Evolutionary conservation across 2,113 vertebrate genomes (phyloP), one percentile per base, ranked within the genome.

Genomic region (Lasiurus borealis): DNA sequence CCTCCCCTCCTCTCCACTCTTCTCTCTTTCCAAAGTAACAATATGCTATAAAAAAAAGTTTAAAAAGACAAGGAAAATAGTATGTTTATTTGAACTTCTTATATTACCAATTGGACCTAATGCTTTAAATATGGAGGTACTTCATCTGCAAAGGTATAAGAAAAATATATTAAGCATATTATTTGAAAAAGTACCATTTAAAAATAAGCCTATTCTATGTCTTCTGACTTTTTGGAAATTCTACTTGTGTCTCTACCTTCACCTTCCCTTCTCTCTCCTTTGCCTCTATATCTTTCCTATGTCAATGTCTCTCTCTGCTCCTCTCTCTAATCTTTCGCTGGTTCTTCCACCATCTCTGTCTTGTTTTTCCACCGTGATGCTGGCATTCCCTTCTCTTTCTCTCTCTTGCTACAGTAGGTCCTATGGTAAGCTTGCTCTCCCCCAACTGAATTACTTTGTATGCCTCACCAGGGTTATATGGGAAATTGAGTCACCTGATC

Each of bases 151-250:
- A 91, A 72, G 10, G 15, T 46, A 1, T 29, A 50, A 57, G 19
- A 64, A 77, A 90, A 73, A 29, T 40, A 69, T 78, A 34, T 13
- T 31, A 16, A 73, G 57, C 11, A 76, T 34, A 54, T 48, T 57
- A 85, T 57, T 95, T 88, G 50, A 69, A 92, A 93, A 76, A 19
- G 1, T 54, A 64, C 21, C 19, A 13, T 40, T 91, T 83, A 46
- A 89, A 93, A 83, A 34, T 78, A 85, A 88, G 34, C 13, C 57
- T 69, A 29, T 84, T 66, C 23, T 66, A 18, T 77, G 66, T 84
- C 31, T 71, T 52, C 25, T 75, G 36, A 75, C 25, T 88, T 94
- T 84, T 84, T 71, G 25, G 18, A 31, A 57, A 88, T 31, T 27
- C 14, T 50, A 5, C 19, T 12, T 14, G 1, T 13, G 21, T 72